Percentiles rank a stretch among this genome's conserved stretches.
Conservation (phyloP, 1,140 invertebrate genomes). For the Ceratitis capitata region DNA sequence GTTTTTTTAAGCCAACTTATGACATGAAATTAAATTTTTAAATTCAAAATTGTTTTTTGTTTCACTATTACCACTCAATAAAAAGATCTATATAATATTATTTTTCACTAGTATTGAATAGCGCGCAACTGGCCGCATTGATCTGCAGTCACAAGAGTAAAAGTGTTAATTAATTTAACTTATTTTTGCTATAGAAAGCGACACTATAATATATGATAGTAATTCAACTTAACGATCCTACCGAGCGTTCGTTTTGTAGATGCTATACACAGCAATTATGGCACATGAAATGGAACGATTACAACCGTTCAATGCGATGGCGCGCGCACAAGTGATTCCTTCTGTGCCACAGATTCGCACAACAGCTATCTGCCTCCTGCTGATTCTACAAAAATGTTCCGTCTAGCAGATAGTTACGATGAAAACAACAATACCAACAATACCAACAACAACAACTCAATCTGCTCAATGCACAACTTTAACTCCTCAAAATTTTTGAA, state of each 20-base stretch:
- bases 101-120: too few species aligned
- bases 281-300: not conserved
- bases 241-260: too few species aligned
- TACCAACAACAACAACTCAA: not conserved
- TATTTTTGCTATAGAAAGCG: not conserved
- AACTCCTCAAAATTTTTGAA: conserved; percentile 29
- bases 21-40: too few species aligned
- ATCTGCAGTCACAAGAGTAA: not conserved
- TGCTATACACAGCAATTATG: too few species aligned
- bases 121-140: not conserved
- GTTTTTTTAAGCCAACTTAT: too few species aligned
- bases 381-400: conserved; percentile 34
- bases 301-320: conserved; percentile 30
- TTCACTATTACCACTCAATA: too few species aligned
- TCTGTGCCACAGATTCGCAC: conserved; percentile 13
- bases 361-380: conserved; percentile 27
- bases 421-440: not conserved
- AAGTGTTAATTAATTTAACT: not conserved
- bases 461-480: not conserved
- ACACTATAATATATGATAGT: not conserved
- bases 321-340: conserved; percentile 41
- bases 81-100: too few species aligned
- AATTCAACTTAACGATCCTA: not conserved
- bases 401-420: not conserved
- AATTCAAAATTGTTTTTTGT: too few species aligned